Evolutionary conservation across 2,113 vertebrate genomes (phyloP), one percentile per base, ranked within the genome.

Genomic region (Actinemys pallida): DNA sequence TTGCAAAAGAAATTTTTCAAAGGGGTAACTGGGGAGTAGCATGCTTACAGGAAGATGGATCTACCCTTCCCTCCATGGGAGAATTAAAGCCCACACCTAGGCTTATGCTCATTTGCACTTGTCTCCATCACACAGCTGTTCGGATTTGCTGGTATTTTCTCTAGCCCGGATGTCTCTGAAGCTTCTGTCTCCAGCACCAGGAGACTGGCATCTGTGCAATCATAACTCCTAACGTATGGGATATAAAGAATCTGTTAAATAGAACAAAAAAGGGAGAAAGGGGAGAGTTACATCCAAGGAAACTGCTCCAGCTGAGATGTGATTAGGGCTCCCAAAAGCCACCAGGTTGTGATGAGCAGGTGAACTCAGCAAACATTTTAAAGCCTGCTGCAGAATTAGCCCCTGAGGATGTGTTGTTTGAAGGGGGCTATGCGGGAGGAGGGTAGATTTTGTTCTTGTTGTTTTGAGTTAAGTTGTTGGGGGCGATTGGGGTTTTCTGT

Each of bases 201-300:
- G 92, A 97, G 91, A 93, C 80, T 5, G 2, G 93, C 95, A 96
- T 89, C 91, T 97, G 97, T 97, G 94, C 91, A 97, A 95, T 97
- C 94, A 95, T 97, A 96, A 91, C 91, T 95, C 89, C 42, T 89
- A 96, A 85, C 2, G 2, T 85, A 81, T 39, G 20, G 87, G 93
- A 87, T 96, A 96, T 87, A 96, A 94, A 95, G 95, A 89, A 91
- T 93, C 95, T 93, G 92, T 91, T 95, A 93, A 95, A 87, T 87
- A 92, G 96, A 97, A 95, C 42, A 17, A 82, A 92, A 87, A 42
- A 1, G 0, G 0, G 42, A 8, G 72, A 93, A 31, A 79, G 57
- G 84, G 79, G 93, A 87, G 19, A 81, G 42, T 76, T 22, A 45
- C 9, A 79, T 72, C 65, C 84, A 95, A 81, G 95, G 83, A 93